Evolutionary conservation across 2,113 vertebrate species (phyloP).

Genomic region (Trochalopteron elliotii): DNA sequence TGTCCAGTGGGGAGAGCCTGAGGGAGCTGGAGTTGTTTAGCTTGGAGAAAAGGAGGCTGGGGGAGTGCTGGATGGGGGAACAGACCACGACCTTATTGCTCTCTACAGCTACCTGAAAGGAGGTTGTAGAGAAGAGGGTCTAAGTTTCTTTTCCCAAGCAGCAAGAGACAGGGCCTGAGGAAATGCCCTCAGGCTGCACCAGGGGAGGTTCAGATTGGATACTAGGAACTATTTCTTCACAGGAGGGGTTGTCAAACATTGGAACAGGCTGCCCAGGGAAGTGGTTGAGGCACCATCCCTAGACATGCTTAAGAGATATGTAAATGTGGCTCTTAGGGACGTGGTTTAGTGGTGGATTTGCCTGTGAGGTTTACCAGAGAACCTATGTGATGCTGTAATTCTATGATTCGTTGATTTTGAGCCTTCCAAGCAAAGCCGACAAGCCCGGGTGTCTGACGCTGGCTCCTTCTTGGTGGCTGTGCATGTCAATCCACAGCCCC

Average conservation of each 20-base stretch:
- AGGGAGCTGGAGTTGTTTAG: background rate
- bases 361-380: too few relatives aligned
- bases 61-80: accelerated
- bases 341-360: background rate
- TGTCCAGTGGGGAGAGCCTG: background rate
- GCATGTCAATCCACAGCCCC: conserved; percentile 20
- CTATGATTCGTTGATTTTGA: background rate
- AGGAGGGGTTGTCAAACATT: background rate
- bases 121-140: background rate
- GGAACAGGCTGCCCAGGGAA: background rate
- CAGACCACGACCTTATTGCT: background rate
- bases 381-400: background rate
- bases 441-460: background rate
- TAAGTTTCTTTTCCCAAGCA: background rate
- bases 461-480: background rate
- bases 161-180: background rate
- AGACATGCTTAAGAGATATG: background rate
- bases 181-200: background rate
- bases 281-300: background rate
- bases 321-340: background rate
- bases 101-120: background rate
- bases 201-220: background rate
- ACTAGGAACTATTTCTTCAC: background rate
- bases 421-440: background rate
- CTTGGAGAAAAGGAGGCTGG: background rate